These are phyloP conservation scores for Clitarchus hookeri DNA, from an alignment of 2,888 invertebrate species.

Conservation along the genomic window DNA sequence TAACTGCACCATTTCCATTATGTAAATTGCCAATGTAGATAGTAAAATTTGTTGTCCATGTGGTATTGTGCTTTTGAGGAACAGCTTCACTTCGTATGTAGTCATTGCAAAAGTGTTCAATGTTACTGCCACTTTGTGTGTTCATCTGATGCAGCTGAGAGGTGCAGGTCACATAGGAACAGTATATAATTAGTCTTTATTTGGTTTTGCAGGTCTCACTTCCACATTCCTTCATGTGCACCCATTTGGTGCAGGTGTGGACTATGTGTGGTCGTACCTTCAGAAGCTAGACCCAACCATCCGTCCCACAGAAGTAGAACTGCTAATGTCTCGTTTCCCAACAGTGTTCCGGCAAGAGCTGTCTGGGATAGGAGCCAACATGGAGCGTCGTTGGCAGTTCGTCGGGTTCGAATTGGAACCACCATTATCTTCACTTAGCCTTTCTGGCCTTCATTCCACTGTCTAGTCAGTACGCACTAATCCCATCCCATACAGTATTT, in stretches of 20 bases:
- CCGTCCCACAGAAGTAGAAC: conserved; percentile 75
- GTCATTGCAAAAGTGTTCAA: too few species aligned
- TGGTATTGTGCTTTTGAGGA: too few species aligned
- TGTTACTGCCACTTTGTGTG: too few species aligned
- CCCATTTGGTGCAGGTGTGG: conserved; percentile 88
- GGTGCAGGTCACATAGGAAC: too few species aligned
- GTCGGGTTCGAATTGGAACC: conserved; percentile 64
- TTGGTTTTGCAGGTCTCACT: conserved; percentile 64
- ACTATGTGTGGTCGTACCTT: conserved; percentile 89
- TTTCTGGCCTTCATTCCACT: not conserved
- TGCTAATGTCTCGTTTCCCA: conserved; percentile 75
- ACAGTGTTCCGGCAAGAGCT: conserved; percentile 80
- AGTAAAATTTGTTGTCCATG: too few species aligned
- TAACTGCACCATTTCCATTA: too few species aligned
- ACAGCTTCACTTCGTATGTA: too few species aligned
- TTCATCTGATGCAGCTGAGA: too few species aligned
- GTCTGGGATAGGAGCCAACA: conserved; percentile 81
- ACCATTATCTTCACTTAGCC: not conserved
- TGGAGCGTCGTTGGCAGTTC: conserved; percentile 87
- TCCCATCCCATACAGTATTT: not conserved
- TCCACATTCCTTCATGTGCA: conserved; percentile 91
- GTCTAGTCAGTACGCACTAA: not conserved
- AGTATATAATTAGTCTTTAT: too few species aligned
- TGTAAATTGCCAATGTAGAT: too few species aligned
- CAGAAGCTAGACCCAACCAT: conserved; percentile 76